phyloP scores from a whole-genome alignment of 2,888 invertebrate species.

The Taphrorychus bicolor region DNA sequence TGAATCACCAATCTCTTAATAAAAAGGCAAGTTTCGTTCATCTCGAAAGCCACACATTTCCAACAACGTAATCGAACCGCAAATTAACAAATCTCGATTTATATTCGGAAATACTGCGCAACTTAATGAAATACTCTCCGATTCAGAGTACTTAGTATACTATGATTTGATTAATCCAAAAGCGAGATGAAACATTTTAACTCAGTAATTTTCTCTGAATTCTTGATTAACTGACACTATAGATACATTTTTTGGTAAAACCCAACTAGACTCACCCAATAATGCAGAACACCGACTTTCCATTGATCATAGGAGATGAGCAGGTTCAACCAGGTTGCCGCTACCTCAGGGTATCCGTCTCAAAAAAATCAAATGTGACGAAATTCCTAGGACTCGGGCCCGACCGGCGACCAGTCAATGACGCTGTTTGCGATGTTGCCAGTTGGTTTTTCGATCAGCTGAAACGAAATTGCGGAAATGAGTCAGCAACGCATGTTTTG shows the following conservation, averaged over 20 bases:
- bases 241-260: not conserved
- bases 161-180: too few species aligned
- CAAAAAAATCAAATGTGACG: constrained; percentile 9
- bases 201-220: too few species aligned
- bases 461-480: constrained; percentile 30
- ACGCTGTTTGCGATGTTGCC: constrained; percentile 28
- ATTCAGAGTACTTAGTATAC: too few species aligned
- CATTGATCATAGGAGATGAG: constrained; percentile 18
- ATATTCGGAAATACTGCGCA: too few species aligned
- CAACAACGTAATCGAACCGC: too few species aligned
- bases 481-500: constrained; percentile 24
- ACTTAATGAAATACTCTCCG: too few species aligned
- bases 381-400: constrained; percentile 22
- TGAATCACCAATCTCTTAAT: too few species aligned
- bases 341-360: constrained; percentile 28
- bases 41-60: too few species aligned
- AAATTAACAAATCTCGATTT: too few species aligned
- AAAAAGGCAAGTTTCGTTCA: too few species aligned
- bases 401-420: constrained; percentile 24
- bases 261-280: constrained; percentile 31
- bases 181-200: too few species aligned
- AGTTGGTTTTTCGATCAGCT: constrained; percentile 19
- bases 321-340: constrained; percentile 19
- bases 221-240: too few species aligned
- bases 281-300: constrained; percentile 27